These are phyloP conservation scores for Prosapia bicincta DNA, from an alignment of 2,888 invertebrate genomes.

Conservation along the genomic window DNA sequence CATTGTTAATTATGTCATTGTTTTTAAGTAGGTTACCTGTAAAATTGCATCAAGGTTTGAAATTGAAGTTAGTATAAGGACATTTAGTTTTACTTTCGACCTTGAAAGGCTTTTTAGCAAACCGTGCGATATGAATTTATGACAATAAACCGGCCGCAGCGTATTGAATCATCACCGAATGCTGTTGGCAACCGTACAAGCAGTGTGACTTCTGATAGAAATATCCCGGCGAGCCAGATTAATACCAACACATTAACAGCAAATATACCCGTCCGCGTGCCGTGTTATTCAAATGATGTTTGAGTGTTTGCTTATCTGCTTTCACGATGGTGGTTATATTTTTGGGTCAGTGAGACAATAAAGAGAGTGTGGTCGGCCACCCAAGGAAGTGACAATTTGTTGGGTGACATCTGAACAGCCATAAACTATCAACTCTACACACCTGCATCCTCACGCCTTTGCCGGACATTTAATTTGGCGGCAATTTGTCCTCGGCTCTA, in stretches of 20 bases:
- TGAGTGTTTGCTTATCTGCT: neutral
- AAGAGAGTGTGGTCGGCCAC: conserved; percentile 15
- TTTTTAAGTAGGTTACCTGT: too few relatives aligned
- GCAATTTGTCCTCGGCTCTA: neutral
- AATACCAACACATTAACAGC: neutral
- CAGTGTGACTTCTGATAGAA: neutral
- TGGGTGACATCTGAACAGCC: conserved; percentile 9
- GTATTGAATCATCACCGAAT: neutral
- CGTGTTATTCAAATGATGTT: neutral
- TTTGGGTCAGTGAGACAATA: conserved; percentile 28
- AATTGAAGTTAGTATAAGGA: too few relatives aligned
- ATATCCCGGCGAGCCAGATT: neutral
- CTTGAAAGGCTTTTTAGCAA: too few relatives aligned
- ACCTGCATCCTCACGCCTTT: neutral
- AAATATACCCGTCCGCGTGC: neutral
- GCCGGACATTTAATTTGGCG: neutral
- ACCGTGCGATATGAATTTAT: neutral
- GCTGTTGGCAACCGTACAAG: neutral
- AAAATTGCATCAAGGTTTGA: too few relatives aligned
- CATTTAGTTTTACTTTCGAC: too few relatives aligned
- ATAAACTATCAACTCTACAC: conserved; percentile 2
- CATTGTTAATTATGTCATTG: too few relatives aligned
- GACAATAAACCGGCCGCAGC: neutral
- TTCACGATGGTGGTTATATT: conserved; percentile 1
- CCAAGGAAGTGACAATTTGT: conserved; percentile 18